Conservation (phyloP, 2,888 invertebrate genomes). For the Zygothrica quintamaculata region DNA sequence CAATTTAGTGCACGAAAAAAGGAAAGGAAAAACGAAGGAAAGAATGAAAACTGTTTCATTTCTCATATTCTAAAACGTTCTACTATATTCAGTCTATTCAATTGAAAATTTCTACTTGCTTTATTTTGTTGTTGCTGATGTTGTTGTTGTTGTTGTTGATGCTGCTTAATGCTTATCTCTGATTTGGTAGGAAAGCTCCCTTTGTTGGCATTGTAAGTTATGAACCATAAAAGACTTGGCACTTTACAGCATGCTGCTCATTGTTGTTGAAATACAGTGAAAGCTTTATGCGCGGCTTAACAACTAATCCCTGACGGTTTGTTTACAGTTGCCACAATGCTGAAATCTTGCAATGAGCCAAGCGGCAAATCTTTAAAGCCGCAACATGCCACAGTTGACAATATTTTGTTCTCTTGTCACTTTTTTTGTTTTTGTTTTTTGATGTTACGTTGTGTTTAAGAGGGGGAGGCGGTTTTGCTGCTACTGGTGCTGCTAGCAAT, state of each 20-base stretch:
- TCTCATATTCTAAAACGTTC: no score
- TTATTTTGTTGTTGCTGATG: background rate
- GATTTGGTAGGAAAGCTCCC: slow-evolving; percentile 12
- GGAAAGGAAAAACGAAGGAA: no score
- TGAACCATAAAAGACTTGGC: slow-evolving; percentile 57
- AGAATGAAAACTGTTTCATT: no score
- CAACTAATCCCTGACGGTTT: slow-evolving; percentile 61
- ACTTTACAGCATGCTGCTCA: slow-evolving; percentile 48
- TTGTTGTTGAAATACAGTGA: slow-evolving; percentile 53
- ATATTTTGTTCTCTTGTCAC: no score
- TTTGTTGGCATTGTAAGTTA: slow-evolving; percentile 43
- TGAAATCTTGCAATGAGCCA: slow-evolving; percentile 50
- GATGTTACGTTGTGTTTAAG: no score
- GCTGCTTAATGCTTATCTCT: slow-evolving; percentile 39
- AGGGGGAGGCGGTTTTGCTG: background rate
- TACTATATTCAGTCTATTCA: slow-evolving; percentile 9
- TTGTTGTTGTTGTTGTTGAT: slow-evolving; percentile 8
- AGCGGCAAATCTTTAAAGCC: slow-evolving; percentile 67
- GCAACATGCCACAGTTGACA: slow-evolving; percentile 36
- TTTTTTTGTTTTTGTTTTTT: no score
- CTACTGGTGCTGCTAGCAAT: slow-evolving; percentile 57
- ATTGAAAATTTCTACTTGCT: slow-evolving; percentile 27
- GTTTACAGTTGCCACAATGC: slow-evolving; percentile 61
- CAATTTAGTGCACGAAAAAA: no score
- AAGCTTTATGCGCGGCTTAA: slow-evolving; percentile 67